Evolutionary conservation across 2,888 invertebrate species (phyloP), one percentile per base, ranked within the genome.

Genomic region (Hemistola chrysoprasaria): DNA sequence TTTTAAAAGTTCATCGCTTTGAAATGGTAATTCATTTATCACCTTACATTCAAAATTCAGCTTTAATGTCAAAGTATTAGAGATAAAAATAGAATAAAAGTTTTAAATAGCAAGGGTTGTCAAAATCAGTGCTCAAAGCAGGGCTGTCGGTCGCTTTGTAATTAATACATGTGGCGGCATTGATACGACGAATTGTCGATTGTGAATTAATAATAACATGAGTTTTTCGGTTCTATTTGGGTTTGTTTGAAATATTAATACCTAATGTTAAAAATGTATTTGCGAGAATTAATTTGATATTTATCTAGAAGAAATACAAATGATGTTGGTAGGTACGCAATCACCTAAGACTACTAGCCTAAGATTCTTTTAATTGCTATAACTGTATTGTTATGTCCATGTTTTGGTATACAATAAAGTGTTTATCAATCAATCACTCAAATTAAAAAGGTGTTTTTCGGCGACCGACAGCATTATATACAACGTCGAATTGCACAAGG

Each of bases 161-260:
- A 87, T 83, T 81, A 83, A 85, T 84, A 87, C 75, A 78, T 80
- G 71, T 68, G 67, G 72, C 74, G 79, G 75, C 70, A 85, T 84
- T 85, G 82, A 84, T 79, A 84, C 70, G 75, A 69, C 76, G 69
- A 82, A 83, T 84, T 78, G 76, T 65, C 71, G 66, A 71, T 69
- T 73, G 43, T 39, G 47, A 23, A 53, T 47, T 2, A 16, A n/a
- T n/a, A 53, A 47, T 41, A 9, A 34, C 34, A 22, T 22, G 30
- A 27, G 26, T 41, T 50, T 51, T 35, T 42, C 42, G 10, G n/a
- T 37, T 35, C 32, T 31, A 30, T 21, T 40, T 23, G 22, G 33
- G 20, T 4, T 29, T 32, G 27, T 41, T 46, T 29, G 9, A 20
- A 31, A 37, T 16, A 22, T 8, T 8, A 31, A 26, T 32, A 27